Base-by-base conservation (phyloP, 1,140 invertebrate species). In the Pseudomyrmex pallidus region DNA sequence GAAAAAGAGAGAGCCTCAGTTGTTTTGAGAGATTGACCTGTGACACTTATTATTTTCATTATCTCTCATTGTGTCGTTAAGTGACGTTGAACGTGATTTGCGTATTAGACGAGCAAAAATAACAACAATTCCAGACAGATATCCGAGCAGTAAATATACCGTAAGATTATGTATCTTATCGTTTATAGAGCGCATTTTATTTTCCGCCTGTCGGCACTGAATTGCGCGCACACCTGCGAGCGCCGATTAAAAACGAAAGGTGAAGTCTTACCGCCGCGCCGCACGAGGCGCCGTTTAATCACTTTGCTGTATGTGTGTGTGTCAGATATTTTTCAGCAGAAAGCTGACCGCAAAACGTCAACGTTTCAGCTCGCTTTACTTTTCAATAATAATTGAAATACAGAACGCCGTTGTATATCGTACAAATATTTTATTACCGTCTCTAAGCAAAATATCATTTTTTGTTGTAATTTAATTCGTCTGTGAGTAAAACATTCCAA, bases 181-280 rank as follows among this genome's bases (percentile, higher is more conserved):
- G 70, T 57, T 72, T 46, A 57, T 50, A 70, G 52, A 35, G 54
- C 44, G n/a, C 44, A 61, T 72, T 80, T 59, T 35, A 35, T 35
- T 80, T 80, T n/a, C 25, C 44, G 48, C 12, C 15, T 15, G 22
- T 25, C n/a, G 46, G 7, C 35, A 13, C 68, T 78, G 64, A 78
- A 59, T 80, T 35, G 35, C 35, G 20, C 15, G 44, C 44, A 20
- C 76, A 78, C 76, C 76, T 78, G 76, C 64, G 76, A 59, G 52
- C 17, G 13, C 13, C 64, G 76, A 80, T 72, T 61, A 72, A 72
- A 80, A 80, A 61, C n/a, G 22, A 72, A 72, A 80, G 54, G 15
- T 52, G 25, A 56, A 59, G 17, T 48, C 61, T 57, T 35, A 35
- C 25, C 25, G 35, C 57, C 74, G 15, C 57, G 15, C 20, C 20